Conservation (phyloP, 2,797 vertebrate genomes). For the Pseudomugil tenellus region DNA sequence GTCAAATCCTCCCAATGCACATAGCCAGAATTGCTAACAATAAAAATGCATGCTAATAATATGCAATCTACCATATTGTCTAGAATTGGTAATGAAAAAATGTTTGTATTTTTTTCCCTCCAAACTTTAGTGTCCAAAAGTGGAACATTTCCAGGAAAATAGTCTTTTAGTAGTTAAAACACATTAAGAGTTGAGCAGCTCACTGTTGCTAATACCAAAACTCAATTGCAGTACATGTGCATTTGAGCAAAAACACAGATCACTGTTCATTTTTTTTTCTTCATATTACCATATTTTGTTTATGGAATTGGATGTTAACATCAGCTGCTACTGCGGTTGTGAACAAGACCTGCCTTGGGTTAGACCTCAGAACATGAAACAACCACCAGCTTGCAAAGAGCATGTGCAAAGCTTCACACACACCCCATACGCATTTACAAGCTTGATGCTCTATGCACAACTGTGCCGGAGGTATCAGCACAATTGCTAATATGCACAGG, state of each 20-base stretch:
- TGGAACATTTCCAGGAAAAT: not conserved
- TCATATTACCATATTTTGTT: slow-evolving; percentile 33
- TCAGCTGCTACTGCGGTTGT: slow-evolving; percentile 40
- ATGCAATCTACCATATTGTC: too few species aligned
- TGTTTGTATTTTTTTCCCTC: not conserved
- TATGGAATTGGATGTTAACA: slow-evolving; percentile 18
- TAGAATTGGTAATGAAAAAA: too few species aligned
- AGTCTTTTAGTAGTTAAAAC: slow-evolving; percentile 6
- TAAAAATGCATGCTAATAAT: not conserved
- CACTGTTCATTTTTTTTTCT: slow-evolving; percentile 16
- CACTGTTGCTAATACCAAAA: slow-evolving; percentile 41
- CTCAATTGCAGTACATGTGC: slow-evolving; percentile 17
- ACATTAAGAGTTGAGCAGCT: slow-evolving; percentile 36
- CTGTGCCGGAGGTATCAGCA: slow-evolving; percentile 24
- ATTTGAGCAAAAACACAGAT: slow-evolving; percentile 34
- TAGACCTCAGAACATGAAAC: slow-evolving; percentile 25
- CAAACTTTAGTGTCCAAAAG: not conserved
- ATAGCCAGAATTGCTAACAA: not conserved
- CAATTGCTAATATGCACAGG: slow-evolving; percentile 13
- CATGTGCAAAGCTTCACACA: not conserved
- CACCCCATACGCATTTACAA: not conserved
- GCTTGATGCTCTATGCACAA: not conserved
- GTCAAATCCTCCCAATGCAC: too few species aligned
- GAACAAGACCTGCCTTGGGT: slow-evolving; percentile 48
- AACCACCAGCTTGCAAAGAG: slow-evolving; percentile 2